These are phyloP conservation scores for Syrista parreyssii DNA, from an alignment of 2,888 invertebrate genomes.

Conservation along the genomic window DNA sequence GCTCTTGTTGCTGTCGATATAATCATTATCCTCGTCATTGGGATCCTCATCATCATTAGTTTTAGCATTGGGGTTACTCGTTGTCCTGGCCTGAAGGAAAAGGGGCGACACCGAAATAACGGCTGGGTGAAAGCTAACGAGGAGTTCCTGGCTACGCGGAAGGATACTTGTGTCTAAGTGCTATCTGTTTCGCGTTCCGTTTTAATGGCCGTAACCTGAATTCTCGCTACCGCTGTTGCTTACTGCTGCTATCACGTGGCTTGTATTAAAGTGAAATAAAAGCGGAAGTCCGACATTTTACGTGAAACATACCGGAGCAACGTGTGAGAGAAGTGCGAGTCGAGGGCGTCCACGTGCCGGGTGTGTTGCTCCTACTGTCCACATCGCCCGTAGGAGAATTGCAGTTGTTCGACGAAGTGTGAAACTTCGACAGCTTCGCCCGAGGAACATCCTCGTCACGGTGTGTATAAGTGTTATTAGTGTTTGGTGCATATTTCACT, in stretches of 20 bases:
- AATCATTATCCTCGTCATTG: background rate
- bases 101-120: background rate
- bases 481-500: background rate
- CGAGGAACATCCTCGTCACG: background rate
- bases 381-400: background rate
- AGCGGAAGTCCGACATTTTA: conserved; percentile 40
- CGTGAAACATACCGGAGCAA: background rate
- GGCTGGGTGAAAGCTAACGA: background rate
- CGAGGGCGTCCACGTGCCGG: background rate
- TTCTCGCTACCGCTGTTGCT: conserved; percentile 1
- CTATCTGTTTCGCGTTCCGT: conserved; percentile 4
- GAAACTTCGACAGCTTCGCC: background rate
- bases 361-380: background rate
- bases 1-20: background rate
- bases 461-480: background rate
- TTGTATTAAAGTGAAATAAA: conserved; percentile 21
- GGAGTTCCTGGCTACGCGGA: background rate
- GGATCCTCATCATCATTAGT: background rate
- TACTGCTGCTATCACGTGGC: background rate
- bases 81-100: background rate
- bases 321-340: background rate
- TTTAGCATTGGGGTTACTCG: background rate
- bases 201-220: conserved; percentile 8
- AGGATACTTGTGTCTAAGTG: background rate
- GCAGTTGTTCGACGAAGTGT: background rate